A percentile compares a stretch with the other conserved stretches of the same genome.
phyloP scores from a whole-genome alignment of 2,888 invertebrate species.

The Siphlonurus alternatus region DNA sequence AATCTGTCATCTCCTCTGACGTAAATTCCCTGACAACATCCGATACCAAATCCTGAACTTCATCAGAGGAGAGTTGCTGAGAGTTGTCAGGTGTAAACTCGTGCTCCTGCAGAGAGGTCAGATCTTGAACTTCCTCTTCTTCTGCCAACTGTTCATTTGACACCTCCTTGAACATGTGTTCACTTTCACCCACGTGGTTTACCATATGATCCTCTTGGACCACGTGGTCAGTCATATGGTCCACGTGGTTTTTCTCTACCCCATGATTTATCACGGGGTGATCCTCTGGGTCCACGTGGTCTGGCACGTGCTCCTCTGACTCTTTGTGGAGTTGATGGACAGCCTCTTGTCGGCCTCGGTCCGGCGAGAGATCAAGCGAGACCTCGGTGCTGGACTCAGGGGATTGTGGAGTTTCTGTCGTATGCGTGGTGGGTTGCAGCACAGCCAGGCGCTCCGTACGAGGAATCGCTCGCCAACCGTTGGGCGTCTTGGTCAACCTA shows the following conservation, averaged over 20 bases:
- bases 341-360: neutral
- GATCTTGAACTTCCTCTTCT: neutral
- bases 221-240: slow-evolving; percentile 15
- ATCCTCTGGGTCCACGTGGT: slow-evolving; percentile 15
- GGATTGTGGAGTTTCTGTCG: neutral
- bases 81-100: too few species aligned
- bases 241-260: slow-evolving; percentile 12
- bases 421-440: too few species aligned
- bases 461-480: slow-evolving; percentile 70
- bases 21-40: too few species aligned
- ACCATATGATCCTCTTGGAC: slow-evolving; percentile 14
- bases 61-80: too few species aligned
- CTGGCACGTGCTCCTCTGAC: slow-evolving; percentile 7
- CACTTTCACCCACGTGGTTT: slow-evolving; percentile 12
- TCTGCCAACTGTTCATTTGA: neutral
- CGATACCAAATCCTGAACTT: too few species aligned
- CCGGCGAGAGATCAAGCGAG: neutral
- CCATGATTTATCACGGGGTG: slow-evolving; percentile 11
- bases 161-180: slow-evolving; percentile 18
- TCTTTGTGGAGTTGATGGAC: slow-evolving; percentile 21
- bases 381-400: neutral
- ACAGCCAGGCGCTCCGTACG: slow-evolving; percentile 40
- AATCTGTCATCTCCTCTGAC: too few species aligned
- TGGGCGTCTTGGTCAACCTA: slow-evolving; percentile 60
- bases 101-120: neutral